These are phyloP conservation scores for Pangasius djambal DNA, from an alignment of 2,797 vertebrate species.

Conservation along the genomic window DNA sequence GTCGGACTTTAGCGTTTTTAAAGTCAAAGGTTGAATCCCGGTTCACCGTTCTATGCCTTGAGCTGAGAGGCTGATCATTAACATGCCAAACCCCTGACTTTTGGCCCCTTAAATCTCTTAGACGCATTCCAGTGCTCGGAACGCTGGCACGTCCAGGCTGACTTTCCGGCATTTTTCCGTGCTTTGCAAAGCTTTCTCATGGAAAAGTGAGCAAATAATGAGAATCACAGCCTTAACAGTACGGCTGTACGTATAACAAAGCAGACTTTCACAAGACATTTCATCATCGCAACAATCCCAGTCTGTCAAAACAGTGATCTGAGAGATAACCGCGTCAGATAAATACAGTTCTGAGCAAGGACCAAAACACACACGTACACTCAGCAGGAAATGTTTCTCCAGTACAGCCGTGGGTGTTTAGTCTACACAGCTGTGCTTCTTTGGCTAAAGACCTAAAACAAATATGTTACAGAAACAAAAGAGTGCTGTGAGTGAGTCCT, in stretches of 20 bases:
- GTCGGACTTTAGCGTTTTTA: not conserved
- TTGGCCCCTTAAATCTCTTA: constrained; percentile 44
- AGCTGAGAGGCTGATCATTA: constrained; percentile 31
- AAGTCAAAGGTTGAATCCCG: constrained; percentile 8
- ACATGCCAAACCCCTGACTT: constrained; percentile 53
- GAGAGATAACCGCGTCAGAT: constrained; percentile 39
- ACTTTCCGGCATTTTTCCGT: constrained; percentile 23
- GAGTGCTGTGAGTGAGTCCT: constrained; percentile 13
- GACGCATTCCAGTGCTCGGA: constrained; percentile 44
- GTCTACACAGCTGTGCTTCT: constrained; percentile 72
- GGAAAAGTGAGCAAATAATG: constrained; percentile 25
- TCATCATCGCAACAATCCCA: constrained; percentile 37
- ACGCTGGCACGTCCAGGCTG: constrained; percentile 32
- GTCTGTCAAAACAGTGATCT: constrained; percentile 45
- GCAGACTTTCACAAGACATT: constrained; percentile 41
- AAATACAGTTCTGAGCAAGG: constrained; percentile 33
- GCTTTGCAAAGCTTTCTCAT: not conserved
- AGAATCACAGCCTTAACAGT: constrained; percentile 19
- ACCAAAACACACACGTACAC: constrained; percentile 53
- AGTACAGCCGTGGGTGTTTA: constrained; percentile 65
- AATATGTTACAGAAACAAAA: constrained; percentile 59
- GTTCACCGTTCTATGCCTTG: not conserved
- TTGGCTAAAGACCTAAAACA: constrained; percentile 64
- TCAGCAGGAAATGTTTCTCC: constrained; percentile 35
- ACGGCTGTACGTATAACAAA: constrained; percentile 18